A percentile compares a stretch with the other conserved stretches of the same genome.
phyloP scores from a whole-genome alignment of 2,797 vertebrate species.

The Bovichtus variegatus region DNA sequence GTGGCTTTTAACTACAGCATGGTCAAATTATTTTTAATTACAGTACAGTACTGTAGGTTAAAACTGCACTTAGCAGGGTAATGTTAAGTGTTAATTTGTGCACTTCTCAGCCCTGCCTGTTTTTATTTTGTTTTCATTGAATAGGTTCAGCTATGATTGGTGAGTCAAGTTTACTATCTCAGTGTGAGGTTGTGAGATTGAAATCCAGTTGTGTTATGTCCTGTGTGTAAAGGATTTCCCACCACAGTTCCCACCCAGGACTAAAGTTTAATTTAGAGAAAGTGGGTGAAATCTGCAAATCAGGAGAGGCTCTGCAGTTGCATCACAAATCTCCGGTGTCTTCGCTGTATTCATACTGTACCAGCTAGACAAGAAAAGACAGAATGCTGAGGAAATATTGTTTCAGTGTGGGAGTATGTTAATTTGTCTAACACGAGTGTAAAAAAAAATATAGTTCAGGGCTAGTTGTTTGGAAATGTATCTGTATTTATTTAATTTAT shows the following conservation, averaged over 20 bases:
- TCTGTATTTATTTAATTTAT: not conserved
- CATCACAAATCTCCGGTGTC: slow-evolving; percentile 39
- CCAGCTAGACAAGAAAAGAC: slow-evolving; percentile 15
- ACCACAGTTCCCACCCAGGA: slow-evolving; percentile 3
- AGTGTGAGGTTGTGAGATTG: slow-evolving; percentile 22
- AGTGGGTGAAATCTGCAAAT: slow-evolving; percentile 20
- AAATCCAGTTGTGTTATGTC: slow-evolving; percentile 33
- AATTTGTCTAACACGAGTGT: slow-evolving; percentile 36
- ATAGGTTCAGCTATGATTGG: not conserved
- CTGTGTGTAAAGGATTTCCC: slow-evolving; percentile 42
- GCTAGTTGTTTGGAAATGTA: not conserved
- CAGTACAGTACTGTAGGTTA: not conserved
- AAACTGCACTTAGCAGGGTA: slow-evolving; percentile 8
- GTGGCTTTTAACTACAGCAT: slow-evolving; percentile 24
- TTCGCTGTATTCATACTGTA: slow-evolving; percentile 10
- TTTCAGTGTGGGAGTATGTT: slow-evolving; percentile 29
- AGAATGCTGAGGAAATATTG: slow-evolving; percentile 9
- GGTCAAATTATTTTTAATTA: slow-evolving; percentile 1
- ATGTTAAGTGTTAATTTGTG: not conserved
- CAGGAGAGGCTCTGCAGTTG: slow-evolving; percentile 24
- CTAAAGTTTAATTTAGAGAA: slow-evolving; percentile 45
- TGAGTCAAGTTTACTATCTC: slow-evolving; percentile 17
- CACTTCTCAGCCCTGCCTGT: not conserved
- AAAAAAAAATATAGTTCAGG: not conserved
- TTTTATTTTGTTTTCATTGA: not conserved